Percentiles rank a stretch among this genome's conserved stretches.
phyloP scores from a whole-genome alignment of 1,140 invertebrate species.

The Drosophila lacertosa region DNA sequence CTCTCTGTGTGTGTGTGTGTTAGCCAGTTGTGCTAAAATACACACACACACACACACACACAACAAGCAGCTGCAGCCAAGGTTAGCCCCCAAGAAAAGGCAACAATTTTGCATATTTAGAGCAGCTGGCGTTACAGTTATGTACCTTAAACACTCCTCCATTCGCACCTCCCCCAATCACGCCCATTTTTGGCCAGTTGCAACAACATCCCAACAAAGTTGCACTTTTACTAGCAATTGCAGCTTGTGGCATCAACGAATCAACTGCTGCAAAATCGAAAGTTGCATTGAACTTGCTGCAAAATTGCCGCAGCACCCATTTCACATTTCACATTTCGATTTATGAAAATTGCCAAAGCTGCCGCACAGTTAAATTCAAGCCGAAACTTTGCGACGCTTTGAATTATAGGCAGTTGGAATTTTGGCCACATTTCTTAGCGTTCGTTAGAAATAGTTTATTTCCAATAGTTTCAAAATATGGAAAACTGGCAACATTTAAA shows the following conservation, averaged over 20 bases:
- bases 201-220: slow-evolving; percentile 57
- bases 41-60: slow-evolving; percentile 32
- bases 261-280: slow-evolving; percentile 72
- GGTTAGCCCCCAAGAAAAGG: slow-evolving; percentile 41
- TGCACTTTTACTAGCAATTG: slow-evolving; percentile 70
- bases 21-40: slow-evolving; percentile 49
- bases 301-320: not conserved
- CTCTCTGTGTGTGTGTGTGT: slow-evolving; percentile 28
- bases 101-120: slow-evolving; percentile 39
- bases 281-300: slow-evolving; percentile 63
- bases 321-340: slow-evolving; percentile 36
- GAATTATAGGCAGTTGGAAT: too few species aligned
- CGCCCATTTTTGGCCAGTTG: not conserved
- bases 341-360: not conserved
- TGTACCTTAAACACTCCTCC: not conserved
- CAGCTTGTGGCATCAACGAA: slow-evolving; percentile 5
- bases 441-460: too few species aligned
- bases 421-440: too few species aligned
- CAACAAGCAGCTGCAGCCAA: slow-evolving; percentile 43
- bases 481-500: too few species aligned
- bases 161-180: not conserved
- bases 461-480: too few species aligned
- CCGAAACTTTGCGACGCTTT: too few species aligned
- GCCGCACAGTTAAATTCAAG: not conserved
- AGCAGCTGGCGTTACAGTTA: slow-evolving; percentile 33